These are phyloP conservation scores for Hoplodrina ambigua DNA, from an alignment of 2,888 invertebrate species.

Conservation along the genomic window DNA sequence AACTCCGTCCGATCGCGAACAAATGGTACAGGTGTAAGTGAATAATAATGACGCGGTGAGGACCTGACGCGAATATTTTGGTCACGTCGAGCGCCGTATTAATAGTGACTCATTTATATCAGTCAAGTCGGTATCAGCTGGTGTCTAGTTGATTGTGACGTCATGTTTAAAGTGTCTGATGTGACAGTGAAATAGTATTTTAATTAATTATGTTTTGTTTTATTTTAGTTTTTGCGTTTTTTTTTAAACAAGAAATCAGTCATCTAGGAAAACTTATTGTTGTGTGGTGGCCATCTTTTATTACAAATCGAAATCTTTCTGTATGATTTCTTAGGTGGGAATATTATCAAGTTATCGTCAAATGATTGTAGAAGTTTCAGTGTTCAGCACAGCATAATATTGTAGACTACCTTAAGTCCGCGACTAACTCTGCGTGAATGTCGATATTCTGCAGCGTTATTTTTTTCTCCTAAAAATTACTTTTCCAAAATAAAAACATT, in stretches of 20 bases:
- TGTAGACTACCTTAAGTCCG: neutral
- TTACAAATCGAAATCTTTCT: too few relatives aligned
- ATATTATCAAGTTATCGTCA: too few relatives aligned
- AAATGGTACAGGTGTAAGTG: constrained; percentile 65
- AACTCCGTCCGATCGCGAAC: constrained; percentile 37
- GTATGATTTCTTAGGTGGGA: too few relatives aligned
- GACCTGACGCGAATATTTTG: constrained; percentile 60
- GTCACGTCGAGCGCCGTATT: constrained; percentile 60
- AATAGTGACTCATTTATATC: constrained; percentile 61
- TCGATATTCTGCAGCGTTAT: too few relatives aligned
- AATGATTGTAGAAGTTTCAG: too few relatives aligned
- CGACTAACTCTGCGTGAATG: too few relatives aligned
- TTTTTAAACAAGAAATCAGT: neutral
- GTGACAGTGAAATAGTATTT: constrained; percentile 16
- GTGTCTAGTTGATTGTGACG: constrained; percentile 33
- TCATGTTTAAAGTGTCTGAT: constrained; percentile 26
- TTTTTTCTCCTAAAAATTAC: too few relatives aligned
- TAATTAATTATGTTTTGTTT: constrained; percentile 6
- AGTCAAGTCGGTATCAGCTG: constrained; percentile 42
- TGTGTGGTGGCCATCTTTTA: too few relatives aligned
- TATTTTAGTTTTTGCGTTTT: neutral
- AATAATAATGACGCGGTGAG: constrained; percentile 59
- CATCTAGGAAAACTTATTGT: too few relatives aligned
- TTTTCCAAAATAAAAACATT: too few relatives aligned
- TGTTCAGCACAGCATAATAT: neutral